Percentiles rank a stretch among this genome's conserved stretches.
phyloP scores from a whole-genome alignment of 2,888 invertebrate species.

The Melanchra persicariae region DNA sequence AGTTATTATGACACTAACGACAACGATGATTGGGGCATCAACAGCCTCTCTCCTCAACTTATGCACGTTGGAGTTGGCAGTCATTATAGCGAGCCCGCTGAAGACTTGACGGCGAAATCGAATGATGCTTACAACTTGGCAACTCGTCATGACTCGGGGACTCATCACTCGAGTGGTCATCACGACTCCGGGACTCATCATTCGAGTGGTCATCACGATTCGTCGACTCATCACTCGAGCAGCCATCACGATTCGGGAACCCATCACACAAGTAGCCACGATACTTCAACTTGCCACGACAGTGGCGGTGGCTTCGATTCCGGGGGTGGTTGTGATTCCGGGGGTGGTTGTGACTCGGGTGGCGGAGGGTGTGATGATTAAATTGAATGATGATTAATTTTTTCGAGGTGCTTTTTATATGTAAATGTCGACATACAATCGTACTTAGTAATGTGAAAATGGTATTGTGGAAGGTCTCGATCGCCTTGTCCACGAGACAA shows the following conservation, averaged over 20 bases:
- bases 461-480: background rate
- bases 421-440: too few relatives aligned
- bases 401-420: too few relatives aligned
- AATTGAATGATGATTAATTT: too few relatives aligned
- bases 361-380: slow-evolving; percentile 47
- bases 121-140: slow-evolving; percentile 17
- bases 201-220: slow-evolving; percentile 13
- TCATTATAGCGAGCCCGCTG: slow-evolving; percentile 10
- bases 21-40: slow-evolving; percentile 50
- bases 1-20: slow-evolving; percentile 37
- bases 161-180: slow-evolving; percentile 12
- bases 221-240: slow-evolving; percentile 5
- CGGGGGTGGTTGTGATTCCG: slow-evolving; percentile 34
- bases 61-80: slow-evolving; percentile 23
- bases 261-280: slow-evolving; percentile 32
- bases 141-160: background rate
- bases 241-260: slow-evolving; percentile 11
- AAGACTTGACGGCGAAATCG: slow-evolving; percentile 11
- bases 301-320: slow-evolving; percentile 37
- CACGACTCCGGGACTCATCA: slow-evolving; percentile 17
- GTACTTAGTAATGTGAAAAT: background rate
- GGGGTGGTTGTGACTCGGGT: slow-evolving; percentile 46
- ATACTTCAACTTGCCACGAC: slow-evolving; percentile 33
- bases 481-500: background rate
- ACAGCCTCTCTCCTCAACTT: slow-evolving; percentile 31